Base-by-base conservation (phyloP, 2,797 vertebrate genomes). In the Nyctibius grandis region DNA sequence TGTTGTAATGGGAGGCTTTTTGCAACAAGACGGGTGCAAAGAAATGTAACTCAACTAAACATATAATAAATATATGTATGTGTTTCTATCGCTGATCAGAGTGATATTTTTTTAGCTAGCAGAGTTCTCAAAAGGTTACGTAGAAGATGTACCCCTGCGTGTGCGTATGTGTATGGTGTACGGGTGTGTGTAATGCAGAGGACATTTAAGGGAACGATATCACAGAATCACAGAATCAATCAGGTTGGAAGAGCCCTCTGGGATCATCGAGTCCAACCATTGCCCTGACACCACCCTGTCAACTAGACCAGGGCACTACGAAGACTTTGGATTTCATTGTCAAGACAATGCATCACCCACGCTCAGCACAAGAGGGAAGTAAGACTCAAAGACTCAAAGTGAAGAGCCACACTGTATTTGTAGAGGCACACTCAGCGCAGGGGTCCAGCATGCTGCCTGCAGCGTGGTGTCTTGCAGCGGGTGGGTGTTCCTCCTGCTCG, bases 401-500 rank as follows among this genome's bases (percentile, higher is more conserved):
- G 44, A 48, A 33, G 21, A 38, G 25, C 11, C 69, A 45, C 8
- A 0, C 78, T 75, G 34, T 28, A 20, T 42, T 74, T 70, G 40
- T 17, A 25, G 54, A 68, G 22, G 31, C 51, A 6, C 1, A 1
- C 28, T 53, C 4, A 0, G 4, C 14, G 33, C 15, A 16, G 14
- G 4, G 44, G 25, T 14, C 29, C 53, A 28, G 81, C 45, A 50
- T 0, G 18, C 45, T 28, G 42, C 3, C 42, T 28, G 64, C 33
- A 20, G 34, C 1, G 6, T 1, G 19, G 4, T 2, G 33, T 59
- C 54, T 42, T 5, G 6, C 34, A 34, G 6, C 4, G 2, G 51
- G 21, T 7, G 17, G 3, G 4, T 4, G 12, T n/a, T 44, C n/a
- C 60, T 68, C 42, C 81, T 70, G 75, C 81, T 36, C 13, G 0